A percentile compares a stretch with the other conserved stretches of the same genome.
These are phyloP conservation scores for Enteromius argenteus DNA, from an alignment of 2,797 vertebrate species.

Conservation along the genomic window DNA sequence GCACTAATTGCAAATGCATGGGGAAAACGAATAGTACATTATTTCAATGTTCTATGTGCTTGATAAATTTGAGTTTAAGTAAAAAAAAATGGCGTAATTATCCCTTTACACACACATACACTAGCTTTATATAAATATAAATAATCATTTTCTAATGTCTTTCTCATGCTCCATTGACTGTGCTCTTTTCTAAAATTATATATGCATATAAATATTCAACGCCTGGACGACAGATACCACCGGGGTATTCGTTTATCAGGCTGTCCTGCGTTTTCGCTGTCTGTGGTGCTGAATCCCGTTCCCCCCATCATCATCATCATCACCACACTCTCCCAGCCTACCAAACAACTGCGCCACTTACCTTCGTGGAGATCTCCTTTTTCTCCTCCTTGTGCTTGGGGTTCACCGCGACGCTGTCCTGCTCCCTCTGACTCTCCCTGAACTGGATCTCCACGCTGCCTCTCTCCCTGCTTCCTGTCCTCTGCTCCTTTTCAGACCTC, in stretches of 20 bases:
- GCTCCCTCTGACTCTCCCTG: slow-evolving; percentile 76
- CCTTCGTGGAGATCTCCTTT: slow-evolving; percentile 83
- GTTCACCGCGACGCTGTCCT: slow-evolving; percentile 69
- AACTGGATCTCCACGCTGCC: slow-evolving; percentile 80
- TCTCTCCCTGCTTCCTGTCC: slow-evolving; percentile 77
- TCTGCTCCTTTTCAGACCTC: slow-evolving; percentile 85
- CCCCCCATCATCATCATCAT: slow-evolving; percentile 41
- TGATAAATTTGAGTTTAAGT: background rate
- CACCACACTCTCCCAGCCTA: background rate
- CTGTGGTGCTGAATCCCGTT: slow-evolving; percentile 80
- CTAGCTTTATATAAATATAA: too few species aligned
- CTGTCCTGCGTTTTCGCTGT: slow-evolving; percentile 72
- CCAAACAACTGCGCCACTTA: slow-evolving; percentile 56
- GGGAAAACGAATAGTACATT: background rate
- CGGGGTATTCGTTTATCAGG: background rate
- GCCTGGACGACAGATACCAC: background rate
- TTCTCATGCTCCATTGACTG: background rate
- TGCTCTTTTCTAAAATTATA: too few species aligned
- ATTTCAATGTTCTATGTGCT: background rate
- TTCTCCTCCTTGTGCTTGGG: slow-evolving; percentile 83
- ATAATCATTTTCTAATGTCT: background rate
- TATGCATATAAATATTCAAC: background rate
- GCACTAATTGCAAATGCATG: background rate
- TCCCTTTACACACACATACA: background rate
- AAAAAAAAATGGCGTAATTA: background rate